Evolutionary conservation across 2,888 invertebrate genomes (phyloP).

Genomic region (Biston betularia): DNA sequence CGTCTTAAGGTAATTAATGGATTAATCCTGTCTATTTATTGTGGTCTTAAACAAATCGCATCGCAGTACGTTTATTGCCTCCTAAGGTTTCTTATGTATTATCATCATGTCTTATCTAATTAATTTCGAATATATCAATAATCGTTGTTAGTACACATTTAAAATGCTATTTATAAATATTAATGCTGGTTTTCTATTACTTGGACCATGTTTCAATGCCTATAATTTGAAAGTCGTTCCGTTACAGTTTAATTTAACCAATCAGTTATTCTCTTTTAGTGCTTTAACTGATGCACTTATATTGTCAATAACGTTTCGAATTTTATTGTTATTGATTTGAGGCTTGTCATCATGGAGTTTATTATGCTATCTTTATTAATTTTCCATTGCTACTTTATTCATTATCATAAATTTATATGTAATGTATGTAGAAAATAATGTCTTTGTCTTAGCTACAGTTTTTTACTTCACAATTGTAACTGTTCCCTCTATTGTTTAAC

Average conservation of each 20-base stretch:
- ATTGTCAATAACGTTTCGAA: conserved; percentile 10
- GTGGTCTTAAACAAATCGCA: too few species aligned
- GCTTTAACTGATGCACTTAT: conserved; percentile 22
- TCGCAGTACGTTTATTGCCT: too few species aligned
- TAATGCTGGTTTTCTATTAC: background rate
- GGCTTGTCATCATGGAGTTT: background rate
- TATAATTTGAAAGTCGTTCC: conserved; percentile 36
- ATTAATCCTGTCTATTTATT: background rate
- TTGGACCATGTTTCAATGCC: conserved; percentile 25
- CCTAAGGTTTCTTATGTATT: too few species aligned
- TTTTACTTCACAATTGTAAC: background rate
- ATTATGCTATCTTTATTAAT: background rate
- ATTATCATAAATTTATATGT: background rate
- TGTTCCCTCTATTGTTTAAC: too few species aligned
- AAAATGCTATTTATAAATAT: background rate
- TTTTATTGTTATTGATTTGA: conserved; percentile 5
- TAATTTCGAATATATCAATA: background rate
- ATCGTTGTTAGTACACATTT: background rate
- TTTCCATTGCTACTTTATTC: background rate
- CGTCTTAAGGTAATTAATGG: conserved; percentile 12
- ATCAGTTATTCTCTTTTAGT: conserved; percentile 33
- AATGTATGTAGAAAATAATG: background rate
- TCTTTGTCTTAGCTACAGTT: background rate
- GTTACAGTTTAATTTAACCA: conserved; percentile 31
- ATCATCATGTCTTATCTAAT: background rate